phyloP scores from a whole-genome alignment of 2,113 vertebrate species.

The Elephas maximus region DNA sequence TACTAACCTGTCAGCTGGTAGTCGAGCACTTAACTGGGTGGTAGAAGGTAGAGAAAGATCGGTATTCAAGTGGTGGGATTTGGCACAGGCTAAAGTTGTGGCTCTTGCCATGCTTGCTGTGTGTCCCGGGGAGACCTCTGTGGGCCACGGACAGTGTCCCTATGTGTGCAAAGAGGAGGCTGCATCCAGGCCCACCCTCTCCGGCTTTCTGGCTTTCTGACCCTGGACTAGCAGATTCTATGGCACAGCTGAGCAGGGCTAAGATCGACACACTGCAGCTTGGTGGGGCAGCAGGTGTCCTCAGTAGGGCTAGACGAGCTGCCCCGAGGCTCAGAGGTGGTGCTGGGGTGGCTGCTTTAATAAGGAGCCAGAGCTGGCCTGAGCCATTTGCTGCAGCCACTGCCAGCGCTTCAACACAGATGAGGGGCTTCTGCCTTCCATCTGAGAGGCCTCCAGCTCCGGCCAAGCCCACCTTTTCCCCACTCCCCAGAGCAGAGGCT shows the following conservation, averaged over 20 bases:
- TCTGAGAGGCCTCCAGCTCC: not conserved
- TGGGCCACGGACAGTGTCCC: not conserved
- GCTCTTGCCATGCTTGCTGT: not conserved
- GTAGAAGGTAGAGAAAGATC: not conserved
- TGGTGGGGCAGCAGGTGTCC: not conserved
- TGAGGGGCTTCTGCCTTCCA: fast-evolving
- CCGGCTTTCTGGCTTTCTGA: not conserved
- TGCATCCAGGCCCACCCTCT: not conserved
- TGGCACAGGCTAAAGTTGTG: not conserved
- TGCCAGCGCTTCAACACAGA: fast-evolving
- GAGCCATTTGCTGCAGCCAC: not conserved
- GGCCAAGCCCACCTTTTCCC: not conserved
- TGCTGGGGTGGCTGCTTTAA: not conserved
- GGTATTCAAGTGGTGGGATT: fast-evolving
- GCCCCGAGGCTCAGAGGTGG: not conserved
- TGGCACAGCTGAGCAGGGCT: fast-evolving
- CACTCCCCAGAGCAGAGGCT: fast-evolving
- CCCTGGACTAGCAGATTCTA: not conserved
- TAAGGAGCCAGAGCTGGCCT: not conserved
- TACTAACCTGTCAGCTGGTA: not conserved
- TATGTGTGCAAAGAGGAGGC: not conserved
- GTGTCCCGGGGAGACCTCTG: not conserved
- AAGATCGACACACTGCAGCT: not conserved
- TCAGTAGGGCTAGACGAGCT: not conserved
- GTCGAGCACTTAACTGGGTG: not conserved